A percentile compares a stretch with the other conserved stretches of the same genome.
These are phyloP conservation scores for Octomys mimax DNA, from an alignment of 2,797 vertebrate species.

Conservation along the genomic window DNA sequence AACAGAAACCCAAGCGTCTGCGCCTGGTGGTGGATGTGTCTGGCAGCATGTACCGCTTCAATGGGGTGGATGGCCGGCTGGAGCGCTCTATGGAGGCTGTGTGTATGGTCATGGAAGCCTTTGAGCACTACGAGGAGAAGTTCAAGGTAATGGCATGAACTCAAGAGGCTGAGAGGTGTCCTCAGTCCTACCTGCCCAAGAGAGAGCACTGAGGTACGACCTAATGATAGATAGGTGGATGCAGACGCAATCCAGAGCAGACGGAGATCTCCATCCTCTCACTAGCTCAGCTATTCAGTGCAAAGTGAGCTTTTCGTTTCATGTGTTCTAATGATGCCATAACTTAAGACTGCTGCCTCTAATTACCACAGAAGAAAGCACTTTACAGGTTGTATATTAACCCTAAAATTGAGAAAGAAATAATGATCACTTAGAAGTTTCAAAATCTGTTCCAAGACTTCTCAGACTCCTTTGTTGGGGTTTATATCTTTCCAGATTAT, in stretches of 20 bases:
- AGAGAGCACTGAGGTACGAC: not conserved
- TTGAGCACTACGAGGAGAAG: constrained; percentile 97
- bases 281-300: constrained; percentile 50
- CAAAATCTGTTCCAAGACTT: not conserved
- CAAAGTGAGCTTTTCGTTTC: constrained; percentile 56
- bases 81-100: constrained; percentile 98
- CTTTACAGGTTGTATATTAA: not conserved
- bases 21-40: constrained; percentile 96
- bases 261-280: constrained; percentile 63
- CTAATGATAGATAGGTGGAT: not conserved
- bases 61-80: constrained; percentile 95
- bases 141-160: constrained; percentile 93
- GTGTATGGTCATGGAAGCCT: constrained; percentile 99
- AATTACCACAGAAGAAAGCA: not conserved
- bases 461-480: not conserved
- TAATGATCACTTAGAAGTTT: not conserved
- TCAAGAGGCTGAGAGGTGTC: not conserved
- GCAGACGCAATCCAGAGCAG: not conserved
- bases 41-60: constrained; percentile 99
- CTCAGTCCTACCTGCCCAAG: not conserved
- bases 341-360: not conserved
- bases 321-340: constrained; percentile 76
- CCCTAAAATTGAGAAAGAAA: not conserved
- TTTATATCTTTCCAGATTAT: constrained; percentile 65
- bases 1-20: constrained; percentile 97